Base-by-base conservation (phyloP, 2,113 vertebrate species). In the Elephantulus edwardii region DNA sequence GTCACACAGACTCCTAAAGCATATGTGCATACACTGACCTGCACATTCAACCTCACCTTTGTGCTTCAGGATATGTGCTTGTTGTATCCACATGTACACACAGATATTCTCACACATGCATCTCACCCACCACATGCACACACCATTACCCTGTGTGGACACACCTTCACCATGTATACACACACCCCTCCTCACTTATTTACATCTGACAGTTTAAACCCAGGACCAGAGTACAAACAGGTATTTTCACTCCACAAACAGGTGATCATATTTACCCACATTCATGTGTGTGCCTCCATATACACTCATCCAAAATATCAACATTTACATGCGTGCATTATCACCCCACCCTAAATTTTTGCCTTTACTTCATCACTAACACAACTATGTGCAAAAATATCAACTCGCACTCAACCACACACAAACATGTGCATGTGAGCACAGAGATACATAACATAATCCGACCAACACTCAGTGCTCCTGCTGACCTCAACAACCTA, bases 281-380 rank as follows among this genome's bases (percentile, higher is more conserved):
- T 60, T 26, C 8, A 76, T 66, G 7, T 76, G 46, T 74, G 58
- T 66, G 52, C 68, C 64, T 42, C 56, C 30, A n/a, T 26, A 71
- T 6, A 71, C 68, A 52, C 60, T 56, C 52, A 66, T 14, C 72
- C 78, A 62, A 86, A 91, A 70, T 13, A n/a, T 2, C 83, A 71
- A 56, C 74, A 62, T n/a, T 54, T 86, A 50, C 44, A 75, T 13
- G 16, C 26, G 42, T 19, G 54, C 52, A 46, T 58, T 42, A 54
- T 86, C 80, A 56, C 50, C 71, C 81, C 66, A 80, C 76, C 42
- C n/a, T 77, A 86, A 85, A 74, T n/a, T 38, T 30, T 10, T 24
- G 60, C 42, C 30, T 26, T 68, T 28, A n/a, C 83, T 93, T 89
- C 52, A 66, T 35, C 83, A 66, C 64, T 74, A 92, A 88, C 91